These are phyloP conservation scores for Hylia prasina DNA, from an alignment of 2,113 vertebrate genomes.

Conservation along the genomic window DNA sequence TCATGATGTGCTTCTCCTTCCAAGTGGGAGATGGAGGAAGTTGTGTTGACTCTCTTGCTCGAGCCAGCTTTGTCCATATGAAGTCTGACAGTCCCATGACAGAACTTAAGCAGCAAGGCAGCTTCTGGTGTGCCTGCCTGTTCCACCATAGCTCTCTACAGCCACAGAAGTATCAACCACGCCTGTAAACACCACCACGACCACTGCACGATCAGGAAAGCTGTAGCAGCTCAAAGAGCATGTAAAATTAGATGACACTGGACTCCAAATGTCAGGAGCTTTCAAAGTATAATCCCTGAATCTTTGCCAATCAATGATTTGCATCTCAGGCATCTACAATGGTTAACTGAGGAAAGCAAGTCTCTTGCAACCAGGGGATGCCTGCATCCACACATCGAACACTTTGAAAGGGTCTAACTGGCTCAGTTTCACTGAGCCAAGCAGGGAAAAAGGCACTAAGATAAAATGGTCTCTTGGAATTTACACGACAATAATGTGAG, in stretches of 20 bases:
- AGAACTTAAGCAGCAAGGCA: background rate
- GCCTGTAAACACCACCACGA: fast-evolving
- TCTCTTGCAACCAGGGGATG: background rate
- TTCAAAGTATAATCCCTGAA: background rate
- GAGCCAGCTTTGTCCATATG: background rate
- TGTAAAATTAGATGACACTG: background rate
- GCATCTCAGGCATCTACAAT: background rate
- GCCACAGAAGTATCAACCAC: background rate
- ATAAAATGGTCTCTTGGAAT: background rate
- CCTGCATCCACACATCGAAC: background rate
- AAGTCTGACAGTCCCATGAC: background rate
- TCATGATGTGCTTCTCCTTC: background rate
- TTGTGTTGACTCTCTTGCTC: background rate
- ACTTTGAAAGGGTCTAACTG: background rate
- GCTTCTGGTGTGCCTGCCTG: background rate
- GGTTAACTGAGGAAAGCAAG: background rate
- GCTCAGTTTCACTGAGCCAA: background rate
- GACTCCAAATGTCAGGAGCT: background rate
- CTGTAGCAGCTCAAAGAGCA: background rate
- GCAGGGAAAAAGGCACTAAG: background rate
- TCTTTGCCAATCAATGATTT: background rate
- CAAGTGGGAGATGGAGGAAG: background rate
- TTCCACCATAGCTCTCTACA: background rate
- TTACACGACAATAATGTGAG: background rate
- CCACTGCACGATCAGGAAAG: background rate